A percentile compares a stretch with the other conserved stretches of the same genome.
phyloP scores from a whole-genome alignment of 2,888 invertebrate genomes.

The Cheilosia scutellata region DNA sequence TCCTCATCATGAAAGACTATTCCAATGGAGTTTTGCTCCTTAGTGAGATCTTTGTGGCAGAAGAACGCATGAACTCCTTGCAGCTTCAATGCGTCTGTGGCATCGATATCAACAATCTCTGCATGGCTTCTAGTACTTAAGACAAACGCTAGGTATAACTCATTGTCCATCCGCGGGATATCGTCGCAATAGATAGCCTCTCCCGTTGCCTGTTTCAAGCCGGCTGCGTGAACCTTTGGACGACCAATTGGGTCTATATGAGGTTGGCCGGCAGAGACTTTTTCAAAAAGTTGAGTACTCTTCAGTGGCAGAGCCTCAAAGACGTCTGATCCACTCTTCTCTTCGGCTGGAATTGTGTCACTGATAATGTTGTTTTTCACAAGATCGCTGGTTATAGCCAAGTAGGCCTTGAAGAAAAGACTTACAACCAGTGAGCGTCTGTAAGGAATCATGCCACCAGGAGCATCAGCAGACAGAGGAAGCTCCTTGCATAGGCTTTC shows the following conservation, averaged over 20 bases:
- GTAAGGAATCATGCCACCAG: constrained; percentile 93
- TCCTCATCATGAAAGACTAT: constrained; percentile 92
- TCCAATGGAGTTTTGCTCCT: constrained; percentile 88
- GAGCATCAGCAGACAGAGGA: constrained; percentile 90
- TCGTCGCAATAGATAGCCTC: constrained; percentile 97
- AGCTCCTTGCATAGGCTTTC: constrained; percentile 89
- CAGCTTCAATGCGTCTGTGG: constrained; percentile 88
- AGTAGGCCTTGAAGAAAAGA: constrained; percentile 89
- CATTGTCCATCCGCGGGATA: constrained; percentile 90
- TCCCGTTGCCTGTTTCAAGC: constrained; percentile 94
- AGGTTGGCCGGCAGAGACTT: constrained; percentile 86
- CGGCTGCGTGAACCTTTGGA: constrained; percentile 92
- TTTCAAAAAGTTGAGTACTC: constrained; percentile 84
- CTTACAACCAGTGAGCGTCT: constrained; percentile 91
- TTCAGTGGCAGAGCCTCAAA: constrained; percentile 81
- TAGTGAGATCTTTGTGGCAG: constrained; percentile 90
- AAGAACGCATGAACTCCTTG: constrained; percentile 93
- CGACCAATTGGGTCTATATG: constrained; percentile 91
- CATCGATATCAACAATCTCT: constrained; percentile 90
- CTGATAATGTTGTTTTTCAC: constrained; percentile 78
- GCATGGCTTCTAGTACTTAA: constrained; percentile 93
- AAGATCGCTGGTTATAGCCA: constrained; percentile 86
- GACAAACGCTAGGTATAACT: constrained; percentile 92
- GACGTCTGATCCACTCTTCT: constrained; percentile 83
- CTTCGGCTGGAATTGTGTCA: constrained; percentile 79